Base-by-base conservation (phyloP, 2,113 vertebrate genomes). In the Urocynchramus pylzowi region DNA sequence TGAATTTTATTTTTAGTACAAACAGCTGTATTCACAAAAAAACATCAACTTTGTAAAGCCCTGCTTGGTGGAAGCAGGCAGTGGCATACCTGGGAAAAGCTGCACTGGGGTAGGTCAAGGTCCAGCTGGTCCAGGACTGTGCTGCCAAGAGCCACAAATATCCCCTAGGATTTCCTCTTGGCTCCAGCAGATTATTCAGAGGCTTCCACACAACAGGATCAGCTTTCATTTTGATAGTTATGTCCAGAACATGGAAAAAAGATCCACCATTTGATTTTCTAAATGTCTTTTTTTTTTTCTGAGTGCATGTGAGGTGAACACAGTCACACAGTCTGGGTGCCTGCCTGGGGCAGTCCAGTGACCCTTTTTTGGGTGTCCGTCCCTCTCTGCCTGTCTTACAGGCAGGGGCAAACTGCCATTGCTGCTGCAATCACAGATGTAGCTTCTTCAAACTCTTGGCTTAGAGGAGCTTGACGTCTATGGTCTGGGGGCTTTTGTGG, bases 361-460 rank as follows among this genome's bases (percentile, higher is more conserved):
- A 12, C n/a, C 18, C 5, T 59, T 50, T 23, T 60, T 30, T 1
- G 1, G 7, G 16, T n/a, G n/a, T 76, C 35, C 0, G 0, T 74
- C 19, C 21, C 21, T 45, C 52, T 61, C 54, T 52, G 12, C 18
- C 44, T 1, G 1, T 59, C 77, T 65, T 77, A 17, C 20, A 23
- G 42, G 8, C 26, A 21, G 30, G 27, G 41, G 7, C 27, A 49
- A 24, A 69, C 67, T 56, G 59, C 41, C 33, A n/a, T 9, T 54
- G 22, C 26, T 69, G 18, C 27, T 4, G 2, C 28, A 68, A 33
- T n/a, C n/a, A n/a, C n/a, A n/a, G 16, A 41, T 6, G 15, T 3
- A 42, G 11, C 26, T 67, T 30, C 30, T 82, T 63, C 27, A 26
- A 26, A 42, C 14, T 45, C 1, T 0, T 53, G 10, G n/a, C 15